Conservation (phyloP, 2,888 invertebrate species). For the Hydroisotoma schaefferi region DNA sequence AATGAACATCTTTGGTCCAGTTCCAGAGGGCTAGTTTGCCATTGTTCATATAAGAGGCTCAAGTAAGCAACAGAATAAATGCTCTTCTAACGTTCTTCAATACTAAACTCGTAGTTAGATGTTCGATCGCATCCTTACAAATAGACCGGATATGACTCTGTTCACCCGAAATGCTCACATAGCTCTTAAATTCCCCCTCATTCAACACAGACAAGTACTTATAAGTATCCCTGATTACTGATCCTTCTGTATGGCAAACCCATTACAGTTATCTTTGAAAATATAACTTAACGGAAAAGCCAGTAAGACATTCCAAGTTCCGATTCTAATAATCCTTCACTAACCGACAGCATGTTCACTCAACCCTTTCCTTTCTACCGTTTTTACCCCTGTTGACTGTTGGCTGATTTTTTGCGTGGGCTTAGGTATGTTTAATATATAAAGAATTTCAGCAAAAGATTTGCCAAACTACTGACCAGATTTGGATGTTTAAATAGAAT, state of each 20-base stretch:
- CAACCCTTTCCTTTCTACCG: background rate
- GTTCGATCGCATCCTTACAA: constrained; percentile 2
- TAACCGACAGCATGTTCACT: constrained; percentile 2
- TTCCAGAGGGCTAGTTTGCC: too few species aligned
- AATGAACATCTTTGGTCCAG: too few species aligned
- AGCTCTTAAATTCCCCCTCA: background rate
- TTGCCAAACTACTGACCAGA: too few species aligned
- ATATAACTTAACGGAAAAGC: background rate
- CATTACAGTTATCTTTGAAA: background rate
- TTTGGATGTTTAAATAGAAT: too few species aligned
- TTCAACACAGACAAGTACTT: background rate
- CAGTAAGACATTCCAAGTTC: constrained; percentile 5
- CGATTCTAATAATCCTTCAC: constrained; percentile 6
- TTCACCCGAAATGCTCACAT: background rate
- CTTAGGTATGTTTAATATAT: too few species aligned
- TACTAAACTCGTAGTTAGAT: too few species aligned
- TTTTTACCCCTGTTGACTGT: background rate
- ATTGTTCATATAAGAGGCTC: too few species aligned
- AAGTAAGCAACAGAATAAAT: too few species aligned
- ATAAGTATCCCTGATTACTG: background rate
- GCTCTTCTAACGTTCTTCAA: too few species aligned
- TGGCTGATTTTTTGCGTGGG: too few species aligned
- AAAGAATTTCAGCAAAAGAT: too few species aligned
- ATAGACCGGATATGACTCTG: constrained; percentile 6
- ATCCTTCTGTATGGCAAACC: background rate